Evolutionary conservation across 2,888 invertebrate species (phyloP).

Genomic region (Fissipunctia ypsillon): DNA sequence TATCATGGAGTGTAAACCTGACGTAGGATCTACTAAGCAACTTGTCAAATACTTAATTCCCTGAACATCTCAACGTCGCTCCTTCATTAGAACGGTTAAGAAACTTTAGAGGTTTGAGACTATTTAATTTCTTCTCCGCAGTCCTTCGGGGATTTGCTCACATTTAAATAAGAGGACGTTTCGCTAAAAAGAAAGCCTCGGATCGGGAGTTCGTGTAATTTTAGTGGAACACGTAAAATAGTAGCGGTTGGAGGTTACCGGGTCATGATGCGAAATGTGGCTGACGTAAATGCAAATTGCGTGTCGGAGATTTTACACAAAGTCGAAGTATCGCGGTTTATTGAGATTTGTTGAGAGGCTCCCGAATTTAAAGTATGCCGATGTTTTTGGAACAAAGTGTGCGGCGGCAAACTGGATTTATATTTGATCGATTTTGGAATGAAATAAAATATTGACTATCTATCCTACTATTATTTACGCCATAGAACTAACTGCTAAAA

Average conservation of each 20-base stretch:
- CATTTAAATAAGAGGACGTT: conserved; percentile 69
- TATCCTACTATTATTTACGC: neutral
- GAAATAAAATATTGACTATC: conserved; percentile 7
- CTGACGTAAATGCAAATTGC: conserved; percentile 63
- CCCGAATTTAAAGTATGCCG: conserved; percentile 25
- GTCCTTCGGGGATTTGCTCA: conserved; percentile 62
- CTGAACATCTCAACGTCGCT: conserved; percentile 7
- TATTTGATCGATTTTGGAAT: conserved; percentile 1
- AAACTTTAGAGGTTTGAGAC: conserved; percentile 43
- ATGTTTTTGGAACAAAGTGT: conserved; percentile 4
- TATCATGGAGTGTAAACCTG: neutral
- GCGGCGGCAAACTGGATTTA: neutral
- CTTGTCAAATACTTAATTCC: conserved; percentile 30
- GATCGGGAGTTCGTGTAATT: conserved; percentile 66
- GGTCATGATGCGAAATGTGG: conserved; percentile 44
- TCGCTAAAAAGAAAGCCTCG: conserved; percentile 59
- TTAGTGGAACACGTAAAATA: conserved; percentile 57
- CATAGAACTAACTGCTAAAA: neutral
- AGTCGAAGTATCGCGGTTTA: conserved; percentile 41
- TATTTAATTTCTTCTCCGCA: conserved; percentile 60
- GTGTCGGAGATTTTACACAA: conserved; percentile 47
- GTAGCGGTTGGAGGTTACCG: conserved; percentile 39
- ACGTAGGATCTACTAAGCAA: neutral
- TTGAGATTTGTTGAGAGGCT: conserved; percentile 37
- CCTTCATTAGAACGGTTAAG: conserved; percentile 31